These are phyloP conservation scores for Pogonophryne albipinna DNA, from an alignment of 2,797 vertebrate species.

Conservation along the genomic window DNA sequence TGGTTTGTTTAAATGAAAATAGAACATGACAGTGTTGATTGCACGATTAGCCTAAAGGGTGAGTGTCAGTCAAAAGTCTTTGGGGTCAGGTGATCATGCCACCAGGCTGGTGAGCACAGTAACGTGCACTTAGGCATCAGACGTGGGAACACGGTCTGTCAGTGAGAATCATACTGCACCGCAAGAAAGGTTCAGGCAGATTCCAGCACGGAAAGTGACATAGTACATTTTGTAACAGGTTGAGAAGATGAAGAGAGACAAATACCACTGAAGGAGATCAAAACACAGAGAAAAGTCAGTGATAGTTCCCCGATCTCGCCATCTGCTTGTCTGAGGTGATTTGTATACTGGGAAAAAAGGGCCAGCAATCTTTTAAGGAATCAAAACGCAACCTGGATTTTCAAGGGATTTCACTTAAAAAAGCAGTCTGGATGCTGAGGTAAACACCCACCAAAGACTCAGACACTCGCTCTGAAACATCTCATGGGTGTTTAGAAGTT, in stretches of 20 bases:
- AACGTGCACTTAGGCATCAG: neutral
- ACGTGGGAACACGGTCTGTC: constrained; percentile 21
- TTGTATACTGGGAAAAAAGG: constrained; percentile 57
- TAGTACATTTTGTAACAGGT: constrained; percentile 25
- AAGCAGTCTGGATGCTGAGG: constrained; percentile 53
- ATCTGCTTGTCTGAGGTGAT: constrained; percentile 78
- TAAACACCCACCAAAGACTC: constrained; percentile 60
- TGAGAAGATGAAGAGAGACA: constrained; percentile 43
- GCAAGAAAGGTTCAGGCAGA: constrained; percentile 31
- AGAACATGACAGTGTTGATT: constrained; percentile 70
- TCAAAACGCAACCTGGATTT: constrained; percentile 66
- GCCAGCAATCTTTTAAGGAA: constrained; percentile 52
- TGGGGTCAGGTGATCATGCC: constrained; percentile 46
- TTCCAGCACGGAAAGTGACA: constrained; percentile 17
- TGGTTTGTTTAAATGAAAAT: constrained; percentile 79
- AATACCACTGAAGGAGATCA: constrained; percentile 42
- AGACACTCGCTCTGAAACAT: constrained; percentile 49
- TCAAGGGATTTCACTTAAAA: constrained; percentile 64
- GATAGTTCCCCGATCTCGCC: constrained; percentile 62
- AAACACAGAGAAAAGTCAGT: constrained; percentile 44
- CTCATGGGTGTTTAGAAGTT: constrained; percentile 19
- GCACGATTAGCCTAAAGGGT: constrained; percentile 59
- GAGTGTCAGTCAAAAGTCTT: constrained; percentile 54
- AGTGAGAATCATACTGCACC: constrained; percentile 11
- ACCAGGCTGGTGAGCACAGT: constrained; percentile 27